Percentiles rank a stretch among this genome's conserved stretches.
These are phyloP conservation scores for Caenorhabditis sp. DNA, from an alignment of 2,888 invertebrate genomes.

Conservation along the genomic window DNA sequence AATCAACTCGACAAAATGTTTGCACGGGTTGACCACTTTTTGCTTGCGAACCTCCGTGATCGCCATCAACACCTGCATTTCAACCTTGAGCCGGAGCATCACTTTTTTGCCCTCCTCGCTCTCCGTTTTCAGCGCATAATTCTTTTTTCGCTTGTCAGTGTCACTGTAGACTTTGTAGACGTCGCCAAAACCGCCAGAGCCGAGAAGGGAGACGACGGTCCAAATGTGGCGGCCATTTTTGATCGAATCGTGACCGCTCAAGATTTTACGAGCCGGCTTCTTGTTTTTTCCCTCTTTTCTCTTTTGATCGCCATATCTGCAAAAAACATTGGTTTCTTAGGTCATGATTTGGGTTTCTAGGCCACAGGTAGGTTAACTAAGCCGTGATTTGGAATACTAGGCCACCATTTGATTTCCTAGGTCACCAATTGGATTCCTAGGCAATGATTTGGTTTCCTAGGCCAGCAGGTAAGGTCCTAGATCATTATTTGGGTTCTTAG, in stretches of 20 bases:
- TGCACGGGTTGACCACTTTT: neutral
- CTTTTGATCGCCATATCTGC: neutral
- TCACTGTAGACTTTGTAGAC: neutral
- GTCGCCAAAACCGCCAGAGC: neutral
- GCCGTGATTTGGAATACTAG: too few species aligned
- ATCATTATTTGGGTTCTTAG: too few species aligned
- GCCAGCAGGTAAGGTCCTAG: too few species aligned
- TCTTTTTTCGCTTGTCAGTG: neutral
- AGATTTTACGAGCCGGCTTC: neutral
- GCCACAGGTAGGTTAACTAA: too few species aligned
- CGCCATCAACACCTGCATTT: conserved; percentile 13
- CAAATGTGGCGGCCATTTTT: neutral
- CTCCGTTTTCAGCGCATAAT: conserved; percentile 3
- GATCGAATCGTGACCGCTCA: neutral
- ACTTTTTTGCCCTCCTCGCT: neutral
- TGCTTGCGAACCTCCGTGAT: neutral
- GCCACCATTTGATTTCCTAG: too few species aligned
- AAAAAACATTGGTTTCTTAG: neutral
- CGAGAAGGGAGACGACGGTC: neutral
- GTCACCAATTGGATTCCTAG: too few species aligned
- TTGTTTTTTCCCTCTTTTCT: neutral
- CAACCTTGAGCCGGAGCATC: neutral
- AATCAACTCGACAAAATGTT: neutral
- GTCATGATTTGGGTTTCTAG: too few species aligned
- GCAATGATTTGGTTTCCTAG: too few species aligned